These are phyloP conservation scores for Agrilus biguttatus DNA, from an alignment of 2,888 invertebrate genomes.

Conservation along the genomic window DNA sequence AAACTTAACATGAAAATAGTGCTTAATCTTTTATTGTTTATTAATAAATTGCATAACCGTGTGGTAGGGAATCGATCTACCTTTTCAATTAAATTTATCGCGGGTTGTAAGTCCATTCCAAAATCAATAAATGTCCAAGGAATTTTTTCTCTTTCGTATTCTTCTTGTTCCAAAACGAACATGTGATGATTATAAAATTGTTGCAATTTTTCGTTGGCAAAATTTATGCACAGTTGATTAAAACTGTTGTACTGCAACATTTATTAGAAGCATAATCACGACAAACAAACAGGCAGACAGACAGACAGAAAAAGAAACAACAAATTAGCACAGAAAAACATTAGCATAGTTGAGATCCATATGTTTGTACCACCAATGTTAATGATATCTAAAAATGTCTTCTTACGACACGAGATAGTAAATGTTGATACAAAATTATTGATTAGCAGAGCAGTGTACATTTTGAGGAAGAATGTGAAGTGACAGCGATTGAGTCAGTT, in stretches of 20 bases:
- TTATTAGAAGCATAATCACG: constrained; percentile 5
- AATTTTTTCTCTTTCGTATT: constrained; percentile 85
- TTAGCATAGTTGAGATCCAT: too few relatives aligned
- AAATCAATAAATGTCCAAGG: constrained; percentile 90
- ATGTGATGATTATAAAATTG: constrained; percentile 95
- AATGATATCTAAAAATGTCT: too few relatives aligned
- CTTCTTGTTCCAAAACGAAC: constrained; percentile 92
- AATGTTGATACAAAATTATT: too few relatives aligned
- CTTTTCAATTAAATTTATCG: constrained; percentile 86
- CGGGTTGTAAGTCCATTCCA: constrained; percentile 84
- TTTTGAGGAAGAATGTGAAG: too few relatives aligned
- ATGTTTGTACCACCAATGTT: too few relatives aligned
- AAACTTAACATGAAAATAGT: neutral
- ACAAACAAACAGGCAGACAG: constrained; percentile 10
- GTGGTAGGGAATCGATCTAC: constrained; percentile 27
- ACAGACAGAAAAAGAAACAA: too few relatives aligned
- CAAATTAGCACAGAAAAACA: neutral
- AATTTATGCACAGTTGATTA: constrained; percentile 94
- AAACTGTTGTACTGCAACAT: constrained; percentile 72
- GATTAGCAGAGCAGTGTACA: too few relatives aligned
- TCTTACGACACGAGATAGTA: too few relatives aligned
- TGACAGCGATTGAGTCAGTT: too few relatives aligned
- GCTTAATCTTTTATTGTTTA: neutral
- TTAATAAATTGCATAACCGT: too few relatives aligned
- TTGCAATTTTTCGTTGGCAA: constrained; percentile 89